Evolutionary conservation across 2,113 vertebrate genomes (phyloP).

Genomic region (Apodemus sylvaticus): DNA sequence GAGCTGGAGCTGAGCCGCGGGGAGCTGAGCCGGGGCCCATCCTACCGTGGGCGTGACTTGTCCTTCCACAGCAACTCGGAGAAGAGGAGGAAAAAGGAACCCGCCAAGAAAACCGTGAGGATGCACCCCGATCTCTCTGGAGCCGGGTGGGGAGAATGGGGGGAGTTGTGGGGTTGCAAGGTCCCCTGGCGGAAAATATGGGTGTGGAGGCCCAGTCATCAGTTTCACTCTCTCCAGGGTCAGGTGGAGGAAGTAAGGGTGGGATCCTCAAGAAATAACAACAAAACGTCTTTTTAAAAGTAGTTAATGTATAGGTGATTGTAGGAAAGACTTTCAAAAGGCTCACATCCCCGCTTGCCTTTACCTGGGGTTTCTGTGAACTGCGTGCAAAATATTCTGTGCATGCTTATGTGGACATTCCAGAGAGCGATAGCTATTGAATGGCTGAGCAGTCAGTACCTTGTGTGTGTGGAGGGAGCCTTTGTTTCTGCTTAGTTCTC

Average conservation of each 20-base stretch:
- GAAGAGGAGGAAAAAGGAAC: constrained; percentile 90
- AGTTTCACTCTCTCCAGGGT: fast-evolving
- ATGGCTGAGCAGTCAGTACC: not conserved
- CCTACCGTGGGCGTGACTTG: constrained; percentile 85
- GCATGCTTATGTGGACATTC: fast-evolving
- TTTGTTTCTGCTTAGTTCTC: not conserved
- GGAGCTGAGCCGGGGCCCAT: constrained; percentile 87
- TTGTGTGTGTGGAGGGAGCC: not conserved
- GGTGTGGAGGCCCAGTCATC: not conserved
- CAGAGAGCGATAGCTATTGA: not conserved
- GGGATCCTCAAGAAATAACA: not conserved
- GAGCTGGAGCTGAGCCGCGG: constrained; percentile 89
- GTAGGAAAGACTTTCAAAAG: not conserved
- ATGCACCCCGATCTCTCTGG: not conserved
- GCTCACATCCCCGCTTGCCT: not conserved
- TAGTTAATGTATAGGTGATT: not conserved
- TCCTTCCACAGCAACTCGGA: constrained; percentile 84
- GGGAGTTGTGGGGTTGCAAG: not conserved
- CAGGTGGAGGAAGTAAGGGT: not conserved
- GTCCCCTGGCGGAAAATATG: not conserved
- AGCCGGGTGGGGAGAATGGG: not conserved
- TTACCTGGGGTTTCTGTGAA: not conserved
- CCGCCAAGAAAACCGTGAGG: constrained; percentile 91
- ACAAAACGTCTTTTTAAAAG: not conserved
- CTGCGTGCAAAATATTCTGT: not conserved